phyloP scores from a whole-genome alignment of 2,888 invertebrate genomes.

The Callimorpha dominula region DNA sequence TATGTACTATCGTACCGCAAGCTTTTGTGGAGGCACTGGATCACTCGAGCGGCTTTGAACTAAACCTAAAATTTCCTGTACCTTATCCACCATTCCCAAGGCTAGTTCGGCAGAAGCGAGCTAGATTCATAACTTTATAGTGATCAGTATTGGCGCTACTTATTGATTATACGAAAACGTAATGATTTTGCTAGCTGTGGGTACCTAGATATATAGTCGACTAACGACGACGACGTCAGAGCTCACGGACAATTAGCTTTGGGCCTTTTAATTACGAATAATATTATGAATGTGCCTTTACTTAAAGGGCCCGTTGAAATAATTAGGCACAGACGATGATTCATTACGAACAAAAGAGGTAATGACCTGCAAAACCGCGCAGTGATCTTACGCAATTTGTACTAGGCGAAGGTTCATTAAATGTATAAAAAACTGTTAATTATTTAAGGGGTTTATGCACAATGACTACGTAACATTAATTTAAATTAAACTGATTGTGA shows the following conservation, averaged over 20 bases:
- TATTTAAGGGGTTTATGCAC: constrained; percentile 22
- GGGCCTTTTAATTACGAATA: constrained; percentile 79
- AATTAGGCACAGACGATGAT: constrained; percentile 78
- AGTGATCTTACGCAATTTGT: constrained; percentile 59
- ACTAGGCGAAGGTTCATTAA: constrained; percentile 29
- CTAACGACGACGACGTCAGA: constrained; percentile 70
- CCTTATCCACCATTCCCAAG: too few relatives aligned
- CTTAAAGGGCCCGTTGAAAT: constrained; percentile 72
- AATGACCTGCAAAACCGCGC: constrained; percentile 75
- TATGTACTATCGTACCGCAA: background rate
- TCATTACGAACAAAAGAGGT: constrained; percentile 78
- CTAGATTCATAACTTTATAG: background rate
- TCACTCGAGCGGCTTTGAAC: background rate
- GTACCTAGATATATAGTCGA: constrained; percentile 59
- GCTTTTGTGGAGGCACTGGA: background rate
- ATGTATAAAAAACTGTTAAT: constrained; percentile 44
- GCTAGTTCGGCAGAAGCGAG: background rate
- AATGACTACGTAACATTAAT: background rate
- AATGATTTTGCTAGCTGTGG: constrained; percentile 12
- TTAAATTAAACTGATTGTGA: background rate
- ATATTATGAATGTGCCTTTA: constrained; percentile 76
- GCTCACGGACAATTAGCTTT: constrained; percentile 78
- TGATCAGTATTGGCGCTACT: too few relatives aligned
- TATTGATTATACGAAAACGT: background rate
- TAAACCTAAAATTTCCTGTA: background rate